Evolutionary conservation across 2,113 vertebrate species (phyloP), one percentile per base, ranked within the genome.

Genomic region (Megaceryle maxima): DNA sequence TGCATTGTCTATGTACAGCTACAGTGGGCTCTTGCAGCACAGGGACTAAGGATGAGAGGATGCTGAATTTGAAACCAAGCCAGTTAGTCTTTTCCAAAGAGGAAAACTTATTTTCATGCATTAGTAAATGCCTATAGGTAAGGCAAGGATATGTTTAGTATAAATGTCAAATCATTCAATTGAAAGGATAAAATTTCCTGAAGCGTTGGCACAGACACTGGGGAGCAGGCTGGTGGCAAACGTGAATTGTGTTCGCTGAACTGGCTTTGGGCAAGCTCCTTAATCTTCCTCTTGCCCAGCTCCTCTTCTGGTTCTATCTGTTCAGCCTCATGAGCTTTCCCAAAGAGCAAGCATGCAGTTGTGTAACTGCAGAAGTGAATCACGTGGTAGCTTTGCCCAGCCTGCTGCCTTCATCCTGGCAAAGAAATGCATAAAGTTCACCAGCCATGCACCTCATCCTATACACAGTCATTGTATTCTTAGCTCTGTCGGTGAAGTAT

Each of bases 71-170:
- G 77, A 92, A 95, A 46, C 63, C 85, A 51, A 77, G 67, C 67
- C 88, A 87, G 43, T 3, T 13, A 20, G n/a, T 43, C 63, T 78
- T 74, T 50, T 80, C 68, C 33, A 50, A 64, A 80, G 33, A 92
- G 48, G 19, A 82, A 50, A 95, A 83, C 67, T 83, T 55, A 41
- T 78, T 69, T 55, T 43, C 50, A 11, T 80, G 55, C 62, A 74
- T 75, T 85, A 75, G n/a, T 26, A 92, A 95, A 89, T 75, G 74
- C 83, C 74, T 83, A n/a, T 66, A 95, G 85, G 88, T 83, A 43
- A 83, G 44, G 56, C 63, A 78, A 67, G 56, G 57, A 41, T 62
- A 59, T 20, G 31, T 67, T 95, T 72, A 83, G 68, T 75, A 25
- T 55, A 90, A 91, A 94, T 96, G 88, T 83, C 93, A 89, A 51